phyloP scores from a whole-genome alignment of 37 sponge, comb jelly and placozoan species.

The Aplysina aerophoba region DNA sequence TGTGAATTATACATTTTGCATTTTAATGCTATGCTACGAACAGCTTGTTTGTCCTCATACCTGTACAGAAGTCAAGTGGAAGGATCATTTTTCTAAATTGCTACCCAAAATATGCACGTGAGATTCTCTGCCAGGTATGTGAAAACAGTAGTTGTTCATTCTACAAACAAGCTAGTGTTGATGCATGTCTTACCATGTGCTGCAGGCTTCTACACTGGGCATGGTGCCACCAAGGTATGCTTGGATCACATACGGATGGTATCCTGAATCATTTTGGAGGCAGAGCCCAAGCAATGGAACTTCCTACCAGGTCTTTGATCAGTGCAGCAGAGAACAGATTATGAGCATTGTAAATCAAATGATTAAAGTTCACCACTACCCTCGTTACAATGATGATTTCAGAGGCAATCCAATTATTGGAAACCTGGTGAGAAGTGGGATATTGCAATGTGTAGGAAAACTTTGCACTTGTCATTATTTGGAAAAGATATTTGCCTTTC shows the following conservation, averaged over 20 bases:
- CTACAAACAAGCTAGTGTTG: background rate
- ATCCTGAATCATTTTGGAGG: slow-evolving; percentile 55
- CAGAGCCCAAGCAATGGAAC: background rate
- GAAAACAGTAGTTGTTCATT: background rate
- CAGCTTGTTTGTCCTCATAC: too few species aligned
- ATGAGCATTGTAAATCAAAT: slow-evolving; percentile 31
- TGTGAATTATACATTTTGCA: too few species aligned
- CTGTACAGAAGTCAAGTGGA: slow-evolving; percentile 48
- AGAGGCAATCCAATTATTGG: slow-evolving; percentile 28
- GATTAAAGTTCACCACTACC: slow-evolving; percentile 54
- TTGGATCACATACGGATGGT: slow-evolving; percentile 67
- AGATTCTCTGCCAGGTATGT: slow-evolving; percentile 71
- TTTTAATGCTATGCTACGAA: too few species aligned
- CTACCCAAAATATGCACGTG: slow-evolving; percentile 46
- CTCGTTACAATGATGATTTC: slow-evolving; percentile 14
- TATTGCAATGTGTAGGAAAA: too few species aligned
- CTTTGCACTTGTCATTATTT: too few species aligned
- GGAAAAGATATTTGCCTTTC: too few species aligned
- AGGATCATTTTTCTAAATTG: slow-evolving; percentile 65
- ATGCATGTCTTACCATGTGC: background rate
- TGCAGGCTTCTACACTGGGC: slow-evolving; percentile 52
- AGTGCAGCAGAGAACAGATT: slow-evolving; percentile 18
- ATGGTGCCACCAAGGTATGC: slow-evolving; percentile 46
- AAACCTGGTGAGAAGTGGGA: slow-evolving; percentile 23
- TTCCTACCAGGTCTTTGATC: slow-evolving; percentile 9